phyloP scores from a whole-genome alignment of 2,888 invertebrate genomes.

The Macrosiphum euphorbiae region DNA sequence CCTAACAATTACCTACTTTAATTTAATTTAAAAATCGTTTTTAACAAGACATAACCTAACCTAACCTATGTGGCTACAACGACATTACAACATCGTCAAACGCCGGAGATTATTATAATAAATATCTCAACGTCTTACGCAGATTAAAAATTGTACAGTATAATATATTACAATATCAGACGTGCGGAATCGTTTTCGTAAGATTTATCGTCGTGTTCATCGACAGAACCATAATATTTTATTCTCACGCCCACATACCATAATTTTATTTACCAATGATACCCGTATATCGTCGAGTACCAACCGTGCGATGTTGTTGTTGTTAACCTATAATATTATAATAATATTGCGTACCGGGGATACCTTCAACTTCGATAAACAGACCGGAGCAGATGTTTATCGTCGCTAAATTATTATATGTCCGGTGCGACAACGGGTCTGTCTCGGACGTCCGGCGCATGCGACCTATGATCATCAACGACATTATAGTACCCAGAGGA shows the following conservation, averaged over 20 bases:
- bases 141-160: background rate
- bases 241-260: constrained; percentile 3
- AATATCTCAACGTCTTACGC: background rate
- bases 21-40: background rate
- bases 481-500: background rate
- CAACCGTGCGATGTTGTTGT: background rate
- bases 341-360: background rate
- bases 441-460: background rate
- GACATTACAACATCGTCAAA: background rate
- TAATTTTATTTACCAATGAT: background rate
- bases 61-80: background rate
- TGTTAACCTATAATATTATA: background rate
- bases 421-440: background rate
- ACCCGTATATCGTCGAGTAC: background rate
- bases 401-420: background rate
- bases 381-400: background rate
- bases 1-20: background rate
- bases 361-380: background rate
- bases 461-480: background rate
- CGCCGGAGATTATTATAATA: background rate
- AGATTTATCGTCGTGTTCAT: background rate
- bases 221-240: background rate
- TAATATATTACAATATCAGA: background rate
- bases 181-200: background rate
- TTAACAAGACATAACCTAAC: background rate